Evolutionary conservation across 1,140 invertebrate species (phyloP), one percentile per base, ranked within the genome.

Genomic region (Phortica variegata): DNA sequence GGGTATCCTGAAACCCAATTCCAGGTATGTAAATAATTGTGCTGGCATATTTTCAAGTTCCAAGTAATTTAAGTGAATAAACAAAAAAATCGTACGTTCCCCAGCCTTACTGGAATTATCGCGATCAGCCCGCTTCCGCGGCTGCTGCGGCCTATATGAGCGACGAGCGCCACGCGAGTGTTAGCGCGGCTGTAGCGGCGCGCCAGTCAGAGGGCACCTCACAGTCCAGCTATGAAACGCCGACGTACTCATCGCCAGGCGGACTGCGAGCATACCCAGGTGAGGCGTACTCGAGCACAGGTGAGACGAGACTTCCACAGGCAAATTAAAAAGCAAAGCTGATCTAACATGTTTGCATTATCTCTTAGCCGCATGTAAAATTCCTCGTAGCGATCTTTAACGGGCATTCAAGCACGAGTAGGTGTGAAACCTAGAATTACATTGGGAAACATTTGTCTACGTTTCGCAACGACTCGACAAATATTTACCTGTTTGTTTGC

Each of bases 1-100:
- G 54, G 62, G 26, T 76, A 76, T 56, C 69, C 74, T 50, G 74
- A 76, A 34, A 61, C 70, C 44, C 74, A 76, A 61, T 76, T 73
- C 60, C 72, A 73, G 74, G 74, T 76, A 49, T 58, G 58, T 59
- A 36, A 29, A 19, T 37, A n/a, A n/a, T n/a, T n/a, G n/a, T n/a
- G n/a, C n/a, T n/a, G n/a, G n/a, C n/a, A n/a, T n/a, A n/a, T n/a
- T n/a, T n/a, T n/a, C n/a, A n/a, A n/a, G n/a, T n/a, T n/a, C n/a
- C 23, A 5, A 26, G 23, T 26, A 26, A 26, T 26, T 26, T 10
- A 26, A 26, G 5, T 26, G 5, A 26, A 26, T 6, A 26, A 6
- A 26, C 10, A 6, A 6, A 26, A 26, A 51, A 56, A 34, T 54
- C 42, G 42, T 63, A 58, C 32, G 40, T 40, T 43, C 42, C 56